Conservation (phyloP, 1,140 invertebrate genomes). For the Lepidurus packardi region DNA sequence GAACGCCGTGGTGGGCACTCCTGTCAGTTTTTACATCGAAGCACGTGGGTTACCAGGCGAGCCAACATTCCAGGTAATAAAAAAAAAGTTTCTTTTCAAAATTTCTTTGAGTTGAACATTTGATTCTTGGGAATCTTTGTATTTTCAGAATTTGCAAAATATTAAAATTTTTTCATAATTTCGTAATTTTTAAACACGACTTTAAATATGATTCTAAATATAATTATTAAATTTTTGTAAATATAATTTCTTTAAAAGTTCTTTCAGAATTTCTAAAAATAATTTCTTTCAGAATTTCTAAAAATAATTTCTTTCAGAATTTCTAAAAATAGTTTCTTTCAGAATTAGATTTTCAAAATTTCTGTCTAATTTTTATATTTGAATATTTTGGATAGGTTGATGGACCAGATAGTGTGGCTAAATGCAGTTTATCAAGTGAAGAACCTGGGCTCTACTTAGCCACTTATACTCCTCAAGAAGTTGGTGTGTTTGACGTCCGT, state of each 20-base stretch:
- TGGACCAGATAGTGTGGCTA: conserved; percentile 62
- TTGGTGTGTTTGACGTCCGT: conserved; percentile 64
- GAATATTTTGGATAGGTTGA: conserved; percentile 46
- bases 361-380: neutral
- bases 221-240: too few relatives aligned
- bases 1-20: conserved; percentile 43
- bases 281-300: too few relatives aligned
- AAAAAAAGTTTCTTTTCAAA: neutral
- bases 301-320: too few relatives aligned
- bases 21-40: conserved; percentile 45
- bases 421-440: conserved; percentile 51
- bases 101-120: too few relatives aligned
- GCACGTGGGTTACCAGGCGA: conserved; percentile 53
- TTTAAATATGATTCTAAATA: too few relatives aligned
- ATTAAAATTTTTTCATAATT: too few relatives aligned
- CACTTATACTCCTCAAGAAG: conserved; percentile 61
- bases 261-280: too few relatives aligned
- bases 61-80: conserved; percentile 48
- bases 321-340: too few relatives aligned
- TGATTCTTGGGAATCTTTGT: too few relatives aligned
- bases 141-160: too few relatives aligned
- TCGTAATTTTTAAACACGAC: too few relatives aligned
- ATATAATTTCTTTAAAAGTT: too few relatives aligned
- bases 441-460: conserved; percentile 55
- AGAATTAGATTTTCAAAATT: neutral